Percentiles rank a stretch among this genome's conserved stretches.
Evolutionary conservation across 2,113 vertebrate genomes (phyloP).

Genomic region (Brienomyrus brachyistius): DNA sequence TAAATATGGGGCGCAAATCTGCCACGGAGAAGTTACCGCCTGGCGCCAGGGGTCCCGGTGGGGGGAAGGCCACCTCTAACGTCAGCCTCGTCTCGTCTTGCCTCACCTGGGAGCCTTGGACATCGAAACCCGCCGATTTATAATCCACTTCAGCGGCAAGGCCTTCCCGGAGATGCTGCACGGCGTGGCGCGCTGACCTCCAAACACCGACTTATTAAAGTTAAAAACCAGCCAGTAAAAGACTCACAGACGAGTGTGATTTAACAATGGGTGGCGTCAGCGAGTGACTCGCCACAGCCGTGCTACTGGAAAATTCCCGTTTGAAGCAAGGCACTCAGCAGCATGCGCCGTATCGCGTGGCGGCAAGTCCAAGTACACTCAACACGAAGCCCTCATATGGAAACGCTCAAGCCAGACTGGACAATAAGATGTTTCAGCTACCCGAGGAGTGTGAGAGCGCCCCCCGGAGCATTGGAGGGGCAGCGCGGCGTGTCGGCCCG

Average conservation of each 20-base stretch:
- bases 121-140: background rate
- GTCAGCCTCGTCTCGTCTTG: background rate
- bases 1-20: constrained; percentile 52
- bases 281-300: background rate
- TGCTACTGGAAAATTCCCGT: background rate
- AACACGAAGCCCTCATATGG: background rate
- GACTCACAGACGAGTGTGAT: background rate
- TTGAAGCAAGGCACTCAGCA: background rate
- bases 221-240: background rate
- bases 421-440: background rate
- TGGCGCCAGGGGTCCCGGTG: constrained; percentile 24
- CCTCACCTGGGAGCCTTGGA: background rate
- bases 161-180: background rate
- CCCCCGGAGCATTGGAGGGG: background rate
- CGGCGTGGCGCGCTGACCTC: background rate
- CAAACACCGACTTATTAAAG: constrained; percentile 1
- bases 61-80: background rate
- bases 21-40: constrained; percentile 33
- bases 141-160: background rate
- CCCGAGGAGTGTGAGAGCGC: background rate
- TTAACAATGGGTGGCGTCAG: background rate
- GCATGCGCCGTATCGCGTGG: no score
- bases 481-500: constrained; percentile 28
- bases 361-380: background rate
- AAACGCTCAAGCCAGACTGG: background rate